phyloP scores from a whole-genome alignment of 2,888 invertebrate species.

The Nysson spinosus region DNA sequence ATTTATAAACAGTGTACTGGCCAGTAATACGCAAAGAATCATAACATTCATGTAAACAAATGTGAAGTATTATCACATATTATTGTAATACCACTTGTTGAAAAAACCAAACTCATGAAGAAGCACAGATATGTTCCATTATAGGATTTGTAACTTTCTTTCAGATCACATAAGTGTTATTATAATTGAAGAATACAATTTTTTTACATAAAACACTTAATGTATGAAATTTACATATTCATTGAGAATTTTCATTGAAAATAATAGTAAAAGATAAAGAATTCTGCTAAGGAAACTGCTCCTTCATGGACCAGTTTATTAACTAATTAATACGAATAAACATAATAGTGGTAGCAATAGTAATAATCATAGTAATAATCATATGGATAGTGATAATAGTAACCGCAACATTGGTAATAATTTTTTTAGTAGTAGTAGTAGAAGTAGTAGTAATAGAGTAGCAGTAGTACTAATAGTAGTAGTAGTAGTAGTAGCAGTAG shows the following conservation, averaged over 20 bases:
- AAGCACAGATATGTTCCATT: constrained; percentile 45
- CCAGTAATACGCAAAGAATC: constrained; percentile 25
- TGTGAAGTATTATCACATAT: constrained; percentile 33
- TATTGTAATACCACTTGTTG: constrained; percentile 19
- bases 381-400: constrained; percentile 24
- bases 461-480: constrained; percentile 18
- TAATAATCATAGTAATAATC: constrained; percentile 29
- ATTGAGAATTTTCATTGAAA: constrained; percentile 22
- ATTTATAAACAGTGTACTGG: constrained; percentile 29
- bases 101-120: constrained; percentile 34
- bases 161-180: constrained; percentile 29
- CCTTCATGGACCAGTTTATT: constrained; percentile 68
- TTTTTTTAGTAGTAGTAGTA: constrained; percentile 19
- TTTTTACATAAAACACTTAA: constrained; percentile 43
- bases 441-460: constrained; percentile 14
- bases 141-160: constrained; percentile 33
- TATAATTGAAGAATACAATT: constrained; percentile 27
- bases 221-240: constrained; percentile 38
- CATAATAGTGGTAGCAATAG: constrained; percentile 35
- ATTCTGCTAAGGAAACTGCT: constrained; percentile 47
- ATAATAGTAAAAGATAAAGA: constrained; percentile 29
- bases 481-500: no score
- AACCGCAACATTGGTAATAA: constrained; percentile 19
- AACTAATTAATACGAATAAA: constrained; percentile 66
- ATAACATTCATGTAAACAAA: constrained; percentile 27